A percentile compares a stretch with the other conserved stretches of the same genome.
Evolutionary conservation across 1,140 invertebrate species (phyloP).

Genomic region (Hyles vespertilio): DNA sequence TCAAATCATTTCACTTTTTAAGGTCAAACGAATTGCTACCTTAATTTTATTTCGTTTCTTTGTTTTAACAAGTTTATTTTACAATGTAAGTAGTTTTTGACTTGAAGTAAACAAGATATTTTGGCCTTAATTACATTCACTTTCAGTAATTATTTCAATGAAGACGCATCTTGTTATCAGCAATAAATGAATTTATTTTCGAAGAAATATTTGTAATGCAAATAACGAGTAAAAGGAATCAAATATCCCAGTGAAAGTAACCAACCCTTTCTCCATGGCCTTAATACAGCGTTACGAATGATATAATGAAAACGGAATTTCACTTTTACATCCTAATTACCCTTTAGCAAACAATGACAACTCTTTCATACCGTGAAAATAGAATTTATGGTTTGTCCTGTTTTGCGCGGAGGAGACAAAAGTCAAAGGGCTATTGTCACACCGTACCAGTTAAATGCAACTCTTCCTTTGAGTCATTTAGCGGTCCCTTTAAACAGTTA

Average conservation of each 20-base stretch:
- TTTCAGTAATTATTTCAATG: neutral
- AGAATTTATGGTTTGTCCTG: conserved; percentile 50
- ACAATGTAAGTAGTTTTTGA: conserved; percentile 1
- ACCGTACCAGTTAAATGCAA: conserved; percentile 61
- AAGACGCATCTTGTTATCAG: no score
- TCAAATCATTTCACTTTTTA: conserved; percentile 56
- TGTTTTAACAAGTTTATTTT: neutral
- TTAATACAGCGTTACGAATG: conserved; percentile 53
- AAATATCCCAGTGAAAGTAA: conserved; percentile 51
- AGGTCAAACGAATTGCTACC: conserved; percentile 17
- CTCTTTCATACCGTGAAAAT: conserved; percentile 38
- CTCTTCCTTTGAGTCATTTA: conserved; percentile 47
- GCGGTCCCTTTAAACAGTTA: conserved; percentile 55
- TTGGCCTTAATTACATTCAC: neutral
- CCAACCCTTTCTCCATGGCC: conserved; percentile 31
- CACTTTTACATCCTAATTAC: conserved; percentile 71
- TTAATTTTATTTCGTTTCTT: neutral
- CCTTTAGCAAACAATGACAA: conserved; percentile 39
- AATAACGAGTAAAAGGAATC: no score
- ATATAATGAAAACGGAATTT: conserved; percentile 48
- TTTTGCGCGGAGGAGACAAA: conserved; percentile 45
- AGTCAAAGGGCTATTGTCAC: conserved; percentile 27
- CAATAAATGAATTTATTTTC: neutral
- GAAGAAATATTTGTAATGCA: neutral
- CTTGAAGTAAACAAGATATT: no score